Base-by-base conservation (phyloP, 64 coral and sea anemone species). In the Hydrozoanthus tunicans region DNA sequence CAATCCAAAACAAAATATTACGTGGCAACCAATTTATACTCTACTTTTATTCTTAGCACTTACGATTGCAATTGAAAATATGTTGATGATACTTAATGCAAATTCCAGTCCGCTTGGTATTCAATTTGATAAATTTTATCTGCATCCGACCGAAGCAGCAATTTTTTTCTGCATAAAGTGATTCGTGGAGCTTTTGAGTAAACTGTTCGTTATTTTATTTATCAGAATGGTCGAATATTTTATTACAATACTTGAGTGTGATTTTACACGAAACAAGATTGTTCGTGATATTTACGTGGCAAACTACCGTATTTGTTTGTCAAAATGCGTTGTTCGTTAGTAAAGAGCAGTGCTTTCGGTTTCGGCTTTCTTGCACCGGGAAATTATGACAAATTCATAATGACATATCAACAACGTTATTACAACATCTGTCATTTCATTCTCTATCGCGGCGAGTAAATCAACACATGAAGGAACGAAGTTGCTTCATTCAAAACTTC, bases 71-170 rank as follows among this genome's bases (percentile, higher is more conserved):
- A 17, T 66, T 66, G 12, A 17, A 17, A 15, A 66, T 66, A 15
- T 52, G 7, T 51, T 77, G 26, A 25, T 9, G 60, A 6, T 9
- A 43, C n/a, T 53, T 53, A 56, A 54, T 5, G 8, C 14, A 67
- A 83, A 83, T 83, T 66, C 62, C 6, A 67, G 81, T 64, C 8
- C 12, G 64, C 10, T 82, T 81, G 60, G 25, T 58, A 82, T 82
- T 82, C 26, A 83, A 83, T 26, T 59, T 6, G 56, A 23, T 73
- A 17, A 5, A 7, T 17, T 83, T 6, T 10, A n/a, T 27, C 25
- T 83, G 32, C 17, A 67, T 51, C 81, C 81, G 14, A 67, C 43
- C 61, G 67, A 83, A 23, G 53, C 27, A 17, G 52, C 6, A 81
- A 53, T 81, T 81, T 74, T 20, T 74, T 74, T 54, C n/a, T 67